phyloP scores from a whole-genome alignment of 2,888 invertebrate species.

The Prosapia bicincta region DNA sequence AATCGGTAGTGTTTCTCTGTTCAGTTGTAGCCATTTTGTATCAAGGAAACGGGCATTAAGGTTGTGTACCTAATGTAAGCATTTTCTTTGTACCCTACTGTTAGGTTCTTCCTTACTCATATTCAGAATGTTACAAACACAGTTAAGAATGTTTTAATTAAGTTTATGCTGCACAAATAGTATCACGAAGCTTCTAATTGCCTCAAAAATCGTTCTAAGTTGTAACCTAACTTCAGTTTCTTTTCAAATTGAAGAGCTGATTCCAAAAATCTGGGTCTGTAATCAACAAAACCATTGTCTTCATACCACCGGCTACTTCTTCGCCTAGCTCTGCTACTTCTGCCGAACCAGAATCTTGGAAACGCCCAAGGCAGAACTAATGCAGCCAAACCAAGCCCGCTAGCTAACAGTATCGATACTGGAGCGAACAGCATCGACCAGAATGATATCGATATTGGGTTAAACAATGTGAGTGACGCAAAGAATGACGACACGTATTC shows the following conservation, averaged over 20 bases:
- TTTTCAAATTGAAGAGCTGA: conserved; percentile 28
- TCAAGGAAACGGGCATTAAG: no score
- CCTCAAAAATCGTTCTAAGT: conserved; percentile 5
- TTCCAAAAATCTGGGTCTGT: conserved; percentile 8
- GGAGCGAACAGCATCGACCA: conserved; percentile 61
- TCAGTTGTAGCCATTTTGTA: no score
- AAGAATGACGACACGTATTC: conserved; percentile 53
- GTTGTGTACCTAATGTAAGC: no score
- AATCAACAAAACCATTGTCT: neutral
- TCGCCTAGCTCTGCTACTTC: conserved; percentile 16
- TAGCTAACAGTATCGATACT: conserved; percentile 57
- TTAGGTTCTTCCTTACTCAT: no score
- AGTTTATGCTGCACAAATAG: neutral
- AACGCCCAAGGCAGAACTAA: conserved; percentile 63
- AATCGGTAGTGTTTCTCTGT: no score
- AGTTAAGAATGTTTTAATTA: no score
- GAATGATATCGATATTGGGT: conserved; percentile 57
- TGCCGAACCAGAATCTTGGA: conserved; percentile 48
- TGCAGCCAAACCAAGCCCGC: conserved; percentile 58
- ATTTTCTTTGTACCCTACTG: no score
- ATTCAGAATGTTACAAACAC: no score
- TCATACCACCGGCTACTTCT: neutral
- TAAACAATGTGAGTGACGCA: conserved; percentile 54
- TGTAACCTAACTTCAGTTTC: conserved; percentile 9
- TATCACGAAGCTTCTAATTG: neutral